Conservation (phyloP, 2,113 vertebrate species). For the Mustela nigripes region DNA sequence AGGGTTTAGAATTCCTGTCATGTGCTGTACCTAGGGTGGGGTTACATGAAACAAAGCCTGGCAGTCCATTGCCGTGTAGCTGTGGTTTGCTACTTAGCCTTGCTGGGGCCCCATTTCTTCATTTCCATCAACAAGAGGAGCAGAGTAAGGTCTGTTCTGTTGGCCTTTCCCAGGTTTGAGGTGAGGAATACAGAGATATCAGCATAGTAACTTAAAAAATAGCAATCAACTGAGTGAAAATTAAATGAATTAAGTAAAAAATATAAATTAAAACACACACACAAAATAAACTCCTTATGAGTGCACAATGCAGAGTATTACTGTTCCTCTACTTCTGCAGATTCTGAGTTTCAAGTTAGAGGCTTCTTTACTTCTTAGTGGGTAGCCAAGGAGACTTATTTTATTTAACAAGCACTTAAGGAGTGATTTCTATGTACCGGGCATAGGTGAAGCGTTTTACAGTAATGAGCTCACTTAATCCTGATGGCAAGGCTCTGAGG, state of each 20-base stretch:
- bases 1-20: background rate
- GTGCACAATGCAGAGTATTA: background rate
- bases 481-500: background rate
- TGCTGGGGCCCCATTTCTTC: background rate
- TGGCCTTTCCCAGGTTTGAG: background rate
- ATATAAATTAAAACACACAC: background rate
- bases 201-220: background rate
- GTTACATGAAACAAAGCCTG: background rate
- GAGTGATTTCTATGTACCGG: background rate
- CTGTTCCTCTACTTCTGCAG: background rate
- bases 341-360: background rate
- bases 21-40: accelerated
- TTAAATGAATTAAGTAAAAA: background rate
- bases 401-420: background rate
- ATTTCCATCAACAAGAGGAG: background rate
- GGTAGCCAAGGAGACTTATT: background rate
- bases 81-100: background rate
- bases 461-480: background rate
- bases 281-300: background rate
- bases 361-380: background rate
- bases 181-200: background rate
- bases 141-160: background rate
- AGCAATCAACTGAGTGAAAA: background rate
- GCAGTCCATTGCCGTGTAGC: background rate
- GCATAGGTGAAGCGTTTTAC: background rate